Base-by-base conservation (phyloP, 2,797 vertebrate species). In the Myotis pilosus region DNA sequence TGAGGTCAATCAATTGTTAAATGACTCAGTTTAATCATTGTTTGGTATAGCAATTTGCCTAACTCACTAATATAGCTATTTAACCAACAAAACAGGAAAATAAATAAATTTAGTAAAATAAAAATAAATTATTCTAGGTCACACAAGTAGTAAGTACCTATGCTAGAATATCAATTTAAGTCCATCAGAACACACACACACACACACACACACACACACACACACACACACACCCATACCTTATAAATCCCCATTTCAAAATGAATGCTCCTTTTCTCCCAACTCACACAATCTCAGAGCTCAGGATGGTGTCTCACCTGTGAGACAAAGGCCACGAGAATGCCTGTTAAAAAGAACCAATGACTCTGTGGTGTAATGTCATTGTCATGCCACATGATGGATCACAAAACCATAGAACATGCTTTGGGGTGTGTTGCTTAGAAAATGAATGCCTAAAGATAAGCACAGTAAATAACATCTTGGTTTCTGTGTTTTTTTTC, bases 381-480 rank as follows among this genome's bases (percentile, higher is more conserved):
- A 78, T 28, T 62, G 23, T 9, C 30, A 36, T 81, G 16, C 68
- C 17, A 41, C 60, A n/a, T 23, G 28, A 71, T 47, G 20, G 12
- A 19, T 51, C 60, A 83, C 22, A 68, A 66, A 92, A 71, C 19
- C 66, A 23, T 2, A 86, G 16, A 69, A 74, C 89, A 57, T 62
- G 25, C n/a, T 88, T 85, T 25, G 30, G 16, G 74, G 85, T 78
- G 74, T 66, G 33, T 36, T 53, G 2, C 25, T 47, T 33, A 78
- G 33, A 91, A 95, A 95, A 91, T 87, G n/a, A 92, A 69, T 62
- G 38, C 28, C 20, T 81, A 30, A 87, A 91, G 55, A 13, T 11
- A 51, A 64, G 8, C 8, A 85, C 2, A 55, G 10, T 12, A 83
- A 91, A 64, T 68, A 36, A 41, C 16, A 69, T 51, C 0, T 57